Evolutionary conservation across 2,888 invertebrate species (phyloP), one percentile per base, ranked within the genome.

Genomic region (Pristionchus mayeri): DNA sequence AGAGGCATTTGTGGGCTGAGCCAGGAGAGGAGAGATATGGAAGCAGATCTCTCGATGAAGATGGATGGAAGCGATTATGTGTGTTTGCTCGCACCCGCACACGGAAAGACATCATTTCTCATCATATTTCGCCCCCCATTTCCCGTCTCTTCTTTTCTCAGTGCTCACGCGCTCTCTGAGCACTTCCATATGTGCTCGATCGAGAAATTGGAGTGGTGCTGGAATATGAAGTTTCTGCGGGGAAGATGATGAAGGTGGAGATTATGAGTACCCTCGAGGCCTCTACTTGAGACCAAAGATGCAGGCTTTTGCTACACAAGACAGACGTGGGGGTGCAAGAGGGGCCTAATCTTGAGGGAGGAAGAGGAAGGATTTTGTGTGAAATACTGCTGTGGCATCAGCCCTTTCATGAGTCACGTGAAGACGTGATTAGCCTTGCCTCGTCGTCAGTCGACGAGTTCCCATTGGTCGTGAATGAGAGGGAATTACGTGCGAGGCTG

Each of bases 91-190:
- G 37, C 71, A 67, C 67, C 30, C 30, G 18, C 71, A 71, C 71
- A 71, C 71, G 71, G 71, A 71, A 71, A 24, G 71, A 71, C 71
- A 71, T 71, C 71, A 71, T 71, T 71, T 71, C 71, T 71, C 71
- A 40, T 44, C 71, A 71, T 40, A 71, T 44, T 71, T 71, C 71
- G 18, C 24, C 71, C 40, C 67, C 60, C 60, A 60, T 60, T 60
- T 60, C 60, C n/a, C 63, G 63, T 63, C 30, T n/a, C 11, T 52
- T n/a, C n/a, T 52, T 21, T 57, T 24, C 57, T 57, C 27, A 11
- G 3, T 18, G 57, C 27, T 34, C 21, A 37, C n/a, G 54, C 54
- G 71, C 63, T 34, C 63, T 13, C 63, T 63, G 30, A 44, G 40
- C 3, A 34, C 71, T 40, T 18, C 40, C 71, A 71, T 44, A 71